Percentiles rank a stretch among this genome's conserved stretches.
phyloP scores from a whole-genome alignment of 2,113 vertebrate species.

The Tauraco erythrolophus region DNA sequence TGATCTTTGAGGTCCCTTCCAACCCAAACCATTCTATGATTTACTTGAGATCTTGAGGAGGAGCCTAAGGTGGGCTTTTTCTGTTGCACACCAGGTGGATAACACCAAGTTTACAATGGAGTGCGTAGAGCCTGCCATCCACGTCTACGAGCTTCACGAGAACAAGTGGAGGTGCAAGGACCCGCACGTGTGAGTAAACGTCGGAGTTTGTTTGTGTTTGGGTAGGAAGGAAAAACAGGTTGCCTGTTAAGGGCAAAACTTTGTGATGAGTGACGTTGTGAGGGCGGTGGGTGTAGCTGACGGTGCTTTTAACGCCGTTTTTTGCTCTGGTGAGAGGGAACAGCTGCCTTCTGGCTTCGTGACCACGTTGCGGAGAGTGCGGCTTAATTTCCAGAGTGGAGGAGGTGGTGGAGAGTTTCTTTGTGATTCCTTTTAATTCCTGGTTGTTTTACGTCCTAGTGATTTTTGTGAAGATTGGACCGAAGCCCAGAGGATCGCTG shows the following conservation, averaged over 20 bases:
- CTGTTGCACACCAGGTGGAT: slow-evolving; percentile 82
- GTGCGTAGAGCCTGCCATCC: slow-evolving; percentile 87
- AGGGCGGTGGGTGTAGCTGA: neutral
- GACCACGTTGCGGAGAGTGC: rapidly evolving
- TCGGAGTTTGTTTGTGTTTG: rapidly evolving
- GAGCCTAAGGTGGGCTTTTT: neutral
- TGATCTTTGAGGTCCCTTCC: too few species aligned
- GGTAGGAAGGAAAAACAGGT: rapidly evolving
- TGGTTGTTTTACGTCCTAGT: slow-evolving; percentile 71
- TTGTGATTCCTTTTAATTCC: neutral
- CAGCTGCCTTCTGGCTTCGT: too few species aligned
- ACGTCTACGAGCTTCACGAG: slow-evolving; percentile 93
- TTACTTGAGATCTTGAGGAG: neutral
- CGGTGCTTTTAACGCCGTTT: neutral
- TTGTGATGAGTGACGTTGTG: neutral
- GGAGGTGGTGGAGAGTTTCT: neutral
- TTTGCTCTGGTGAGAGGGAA: neutral
- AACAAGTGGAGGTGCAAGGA: slow-evolving; percentile 95
- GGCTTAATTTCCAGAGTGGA: neutral
- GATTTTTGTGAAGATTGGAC: slow-evolving; percentile 95
- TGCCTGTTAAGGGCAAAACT: neutral
- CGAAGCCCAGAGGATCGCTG: slow-evolving; percentile 91
- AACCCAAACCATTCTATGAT: too few species aligned
- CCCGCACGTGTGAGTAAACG: slow-evolving; percentile 85
- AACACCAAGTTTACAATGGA: slow-evolving; percentile 91